These are phyloP conservation scores for Meloe dianella DNA, from an alignment of 2,888 invertebrate species.

Conservation along the genomic window DNA sequence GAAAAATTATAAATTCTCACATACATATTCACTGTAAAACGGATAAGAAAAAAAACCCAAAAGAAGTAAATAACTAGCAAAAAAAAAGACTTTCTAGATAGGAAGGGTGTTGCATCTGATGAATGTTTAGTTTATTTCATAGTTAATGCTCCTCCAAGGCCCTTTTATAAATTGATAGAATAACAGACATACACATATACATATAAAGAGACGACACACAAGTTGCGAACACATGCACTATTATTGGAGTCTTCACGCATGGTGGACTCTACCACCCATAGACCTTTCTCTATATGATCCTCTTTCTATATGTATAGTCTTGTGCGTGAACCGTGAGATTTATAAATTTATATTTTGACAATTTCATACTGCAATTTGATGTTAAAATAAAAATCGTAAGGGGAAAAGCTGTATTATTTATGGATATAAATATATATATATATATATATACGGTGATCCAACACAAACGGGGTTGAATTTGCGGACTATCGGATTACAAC, in stretches of 20 bases:
- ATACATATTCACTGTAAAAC: not conserved
- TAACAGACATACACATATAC: not conserved
- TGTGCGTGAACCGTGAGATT: conserved; percentile 58
- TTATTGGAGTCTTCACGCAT: conserved; percentile 55
- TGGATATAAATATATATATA: too few species aligned
- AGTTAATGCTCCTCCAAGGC: conserved; percentile 29
- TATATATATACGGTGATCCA: conserved; percentile 40
- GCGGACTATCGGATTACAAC: conserved; percentile 45
- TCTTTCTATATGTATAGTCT: conserved; percentile 29
- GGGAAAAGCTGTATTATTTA: conserved; percentile 52
- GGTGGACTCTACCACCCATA: conserved; percentile 50
- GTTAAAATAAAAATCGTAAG: conserved; percentile 28
- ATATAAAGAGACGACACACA: conserved; percentile 37
- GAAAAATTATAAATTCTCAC: conserved; percentile 9
- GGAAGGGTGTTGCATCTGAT: conserved; percentile 5
- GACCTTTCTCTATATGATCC: conserved; percentile 32
- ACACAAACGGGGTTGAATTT: conserved; percentile 39
- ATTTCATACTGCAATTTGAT: conserved; percentile 56
- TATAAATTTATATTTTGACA: conserved; percentile 62
- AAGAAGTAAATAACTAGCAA: not conserved
- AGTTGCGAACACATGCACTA: conserved; percentile 57
- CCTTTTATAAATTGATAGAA: conserved; percentile 23
- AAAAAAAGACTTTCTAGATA: not conserved
- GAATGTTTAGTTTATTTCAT: conserved; percentile 26
- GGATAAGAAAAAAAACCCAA: too few species aligned